A percentile compares a stretch with the other conserved stretches of the same genome.
Evolutionary conservation across 2,888 invertebrate species (phyloP).

Genomic region (Thecocarcelia acutangulata): DNA sequence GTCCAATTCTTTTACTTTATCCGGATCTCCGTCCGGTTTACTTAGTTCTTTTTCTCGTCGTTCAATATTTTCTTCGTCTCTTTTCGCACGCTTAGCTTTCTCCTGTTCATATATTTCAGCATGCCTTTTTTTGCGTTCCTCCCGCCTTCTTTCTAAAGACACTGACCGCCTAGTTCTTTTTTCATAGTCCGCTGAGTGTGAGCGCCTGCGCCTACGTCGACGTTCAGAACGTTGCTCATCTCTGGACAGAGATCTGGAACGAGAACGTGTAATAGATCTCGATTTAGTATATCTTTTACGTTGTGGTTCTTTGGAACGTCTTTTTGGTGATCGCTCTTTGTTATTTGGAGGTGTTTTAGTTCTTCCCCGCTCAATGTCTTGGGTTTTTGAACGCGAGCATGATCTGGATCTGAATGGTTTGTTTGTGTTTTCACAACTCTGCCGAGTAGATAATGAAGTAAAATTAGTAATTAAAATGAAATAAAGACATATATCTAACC

Average conservation of each 20-base stretch:
- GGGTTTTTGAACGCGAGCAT: background rate
- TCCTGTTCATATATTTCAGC: constrained; percentile 75
- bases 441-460: background rate
- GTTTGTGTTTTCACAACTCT: background rate
- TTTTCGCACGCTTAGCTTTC: constrained; percentile 68
- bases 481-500: constrained; percentile 18
- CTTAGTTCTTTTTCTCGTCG: constrained; percentile 44
- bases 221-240: constrained; percentile 25
- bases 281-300: constrained; percentile 51
- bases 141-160: constrained; percentile 75
- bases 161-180: constrained; percentile 73
- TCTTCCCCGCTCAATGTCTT: background rate
- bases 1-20: constrained; percentile 71
- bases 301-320: constrained; percentile 34
- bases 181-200: constrained; percentile 53
- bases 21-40: constrained; percentile 34
- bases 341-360: constrained; percentile 2
- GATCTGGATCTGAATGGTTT: constrained; percentile 30
- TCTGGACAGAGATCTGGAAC: constrained; percentile 46
- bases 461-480: background rate
- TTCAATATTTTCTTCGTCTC: constrained; percentile 48
- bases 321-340: constrained; percentile 20
- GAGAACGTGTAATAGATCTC: constrained; percentile 42
- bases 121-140: constrained; percentile 76
- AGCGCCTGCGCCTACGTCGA: constrained; percentile 56